These are phyloP conservation scores for Tenthredo mesomela DNA, from an alignment of 2,888 invertebrate species.

Conservation along the genomic window DNA sequence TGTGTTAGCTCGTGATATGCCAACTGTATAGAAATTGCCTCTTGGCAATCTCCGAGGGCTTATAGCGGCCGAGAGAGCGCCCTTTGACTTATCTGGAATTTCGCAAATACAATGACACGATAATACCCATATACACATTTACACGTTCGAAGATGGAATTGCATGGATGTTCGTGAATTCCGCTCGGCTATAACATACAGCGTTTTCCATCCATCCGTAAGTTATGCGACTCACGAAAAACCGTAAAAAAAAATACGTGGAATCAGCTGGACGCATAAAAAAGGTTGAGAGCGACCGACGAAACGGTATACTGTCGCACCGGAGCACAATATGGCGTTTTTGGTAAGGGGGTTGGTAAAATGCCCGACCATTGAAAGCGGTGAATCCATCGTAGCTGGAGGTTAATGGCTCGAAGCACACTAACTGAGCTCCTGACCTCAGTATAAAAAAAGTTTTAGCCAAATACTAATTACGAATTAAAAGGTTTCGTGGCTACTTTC, in stretches of 20 bases:
- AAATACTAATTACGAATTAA: slow-evolving; percentile 30
- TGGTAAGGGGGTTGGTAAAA: slow-evolving; percentile 21
- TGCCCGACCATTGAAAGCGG: neutral
- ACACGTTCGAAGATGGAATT: neutral
- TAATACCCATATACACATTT: neutral
- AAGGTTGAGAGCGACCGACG: slow-evolving; percentile 21
- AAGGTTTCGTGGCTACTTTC: neutral
- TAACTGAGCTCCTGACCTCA: slow-evolving; percentile 16
- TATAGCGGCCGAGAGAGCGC: neutral
- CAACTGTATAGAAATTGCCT: slow-evolving; percentile 44
- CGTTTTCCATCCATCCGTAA: slow-evolving; percentile 9
- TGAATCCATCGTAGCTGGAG: slow-evolving; percentile 15
- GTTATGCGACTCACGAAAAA: slow-evolving; percentile 26
- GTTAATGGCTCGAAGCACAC: slow-evolving; percentile 43
- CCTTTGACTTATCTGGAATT: slow-evolving; percentile 22
- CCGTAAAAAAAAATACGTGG: slow-evolving; percentile 9
- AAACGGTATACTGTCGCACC: slow-evolving; percentile 6
- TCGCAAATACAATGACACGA: neutral
- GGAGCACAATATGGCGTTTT: slow-evolving; percentile 26
- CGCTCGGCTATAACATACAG: neutral
- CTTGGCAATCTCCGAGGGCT: slow-evolving; percentile 7
- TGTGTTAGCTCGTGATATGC: slow-evolving; percentile 47
- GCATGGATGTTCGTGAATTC: neutral
- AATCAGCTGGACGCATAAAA: slow-evolving; percentile 28
- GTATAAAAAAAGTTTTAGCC: slow-evolving; percentile 8